Conservation (phyloP, 2,888 invertebrate genomes). For the Lysandra coridon region DNA sequence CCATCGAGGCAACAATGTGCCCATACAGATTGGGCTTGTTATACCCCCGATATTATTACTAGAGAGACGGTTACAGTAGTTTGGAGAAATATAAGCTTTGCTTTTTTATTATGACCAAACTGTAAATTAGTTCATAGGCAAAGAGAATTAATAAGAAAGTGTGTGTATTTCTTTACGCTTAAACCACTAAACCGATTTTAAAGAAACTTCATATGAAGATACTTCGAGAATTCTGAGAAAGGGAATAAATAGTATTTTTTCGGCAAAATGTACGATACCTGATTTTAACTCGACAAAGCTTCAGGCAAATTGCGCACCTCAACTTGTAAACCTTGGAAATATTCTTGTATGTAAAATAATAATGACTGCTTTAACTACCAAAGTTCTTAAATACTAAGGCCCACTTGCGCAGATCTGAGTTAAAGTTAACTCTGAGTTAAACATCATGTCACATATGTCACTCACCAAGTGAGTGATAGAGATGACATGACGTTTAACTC, state of each 20-base stretch:
- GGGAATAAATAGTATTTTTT: not conserved
- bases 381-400: not conserved
- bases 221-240: not conserved
- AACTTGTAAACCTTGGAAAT: no score
- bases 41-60: not conserved
- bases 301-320: no score
- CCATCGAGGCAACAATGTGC: conserved; percentile 4
- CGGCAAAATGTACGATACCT: no score
- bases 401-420: no score
- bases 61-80: not conserved
- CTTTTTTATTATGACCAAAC: not conserved
- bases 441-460: no score
- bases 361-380: no score
- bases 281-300: no score
- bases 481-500: no score
- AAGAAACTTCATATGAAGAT: not conserved
- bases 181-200: not conserved
- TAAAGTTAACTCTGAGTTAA: no score
- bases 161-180: not conserved
- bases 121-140: not conserved
- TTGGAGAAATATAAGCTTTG: not conserved
- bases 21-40: not conserved
- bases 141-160: no score
- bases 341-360: no score
- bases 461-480: no score